Conservation (phyloP, 2,797 vertebrate genomes). For the Acrossocheilus fasciatus region DNA sequence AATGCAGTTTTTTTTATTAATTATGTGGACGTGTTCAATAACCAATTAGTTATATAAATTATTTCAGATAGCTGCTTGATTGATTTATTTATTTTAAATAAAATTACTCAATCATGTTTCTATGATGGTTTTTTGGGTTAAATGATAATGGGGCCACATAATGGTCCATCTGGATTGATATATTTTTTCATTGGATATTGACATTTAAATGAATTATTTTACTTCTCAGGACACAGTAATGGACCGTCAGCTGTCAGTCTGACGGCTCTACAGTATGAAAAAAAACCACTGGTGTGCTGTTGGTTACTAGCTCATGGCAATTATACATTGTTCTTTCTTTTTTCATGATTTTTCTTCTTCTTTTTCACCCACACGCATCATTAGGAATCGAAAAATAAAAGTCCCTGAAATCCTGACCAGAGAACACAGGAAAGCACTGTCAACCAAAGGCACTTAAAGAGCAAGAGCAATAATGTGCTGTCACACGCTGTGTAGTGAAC, state of each 20-base stretch:
- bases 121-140: not conserved
- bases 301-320: constrained; percentile 2
- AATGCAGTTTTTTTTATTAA: not conserved
- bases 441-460: constrained; percentile 49
- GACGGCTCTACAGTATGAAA: not conserved
- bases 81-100: not conserved
- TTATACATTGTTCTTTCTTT: not conserved
- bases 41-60: not conserved
- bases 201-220: constrained; percentile 1
- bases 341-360: not conserved
- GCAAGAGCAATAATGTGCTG: constrained; percentile 65
- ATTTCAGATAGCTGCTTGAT: not conserved
- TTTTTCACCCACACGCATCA: constrained; percentile 56
- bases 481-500: constrained; percentile 66
- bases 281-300: not conserved
- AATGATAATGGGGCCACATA: not conserved
- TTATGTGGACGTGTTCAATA: not conserved
- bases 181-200: not conserved
- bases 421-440: constrained; percentile 55
- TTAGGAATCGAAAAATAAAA: constrained; percentile 50
- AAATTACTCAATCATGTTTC: not conserved
- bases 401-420: constrained; percentile 57
- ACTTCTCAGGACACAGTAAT: constrained; percentile 11
- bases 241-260: not conserved
- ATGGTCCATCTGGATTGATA: not conserved